Evolutionary conservation across 2,888 invertebrate genomes (phyloP), one percentile per base, ranked within the genome.

Genomic region (Spialia ferax): DNA sequence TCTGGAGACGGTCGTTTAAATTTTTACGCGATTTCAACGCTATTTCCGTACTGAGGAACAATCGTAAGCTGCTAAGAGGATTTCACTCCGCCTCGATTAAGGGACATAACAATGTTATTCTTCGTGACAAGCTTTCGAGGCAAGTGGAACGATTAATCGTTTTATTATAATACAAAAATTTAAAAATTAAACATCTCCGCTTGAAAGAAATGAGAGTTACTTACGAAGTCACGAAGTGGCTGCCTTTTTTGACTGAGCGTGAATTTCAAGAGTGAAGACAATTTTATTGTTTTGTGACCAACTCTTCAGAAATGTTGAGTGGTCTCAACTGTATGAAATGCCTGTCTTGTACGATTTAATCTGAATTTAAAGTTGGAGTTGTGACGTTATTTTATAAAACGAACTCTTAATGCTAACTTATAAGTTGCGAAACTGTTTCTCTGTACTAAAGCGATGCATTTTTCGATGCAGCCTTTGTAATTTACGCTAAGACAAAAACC

Each of bases 31-130:
- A 66, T 60, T 66, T 60, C 20, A 18, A 13, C 42, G 54, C 45
- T 60, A 66, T 60, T 60, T 60, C 42, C 66, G 29, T 45, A 60
- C 60, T 15, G 11, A 65, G 57, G 50, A 81, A 77, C 77, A 78
- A 74, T 73, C 74, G 76, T 75, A 76, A 72, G 75, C 74, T 77
- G 80, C 73, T 89, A 87, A 89, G 86, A 86, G 86, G 87, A 89
- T 91, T 91, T 87, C 73, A 84, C 83, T 55, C 42, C 75, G 80
- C 84, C 83, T 79, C 87, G 86, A 87, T 89, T 89, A 89, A 88
- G 87, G 81, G 85, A 83, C 79, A 82, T 87, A 87, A 89, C 91
- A 93, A 88, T 91, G 91, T 92, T 92, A 91, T 93, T 93, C 89
- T 90, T 74, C 85, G 84, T 89, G 89, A 89, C 90, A 89, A 88